Percentiles rank a stretch among this genome's conserved stretches.
Conservation (phyloP, 2,113 vertebrate genomes). For the Mus pahari region DNA sequence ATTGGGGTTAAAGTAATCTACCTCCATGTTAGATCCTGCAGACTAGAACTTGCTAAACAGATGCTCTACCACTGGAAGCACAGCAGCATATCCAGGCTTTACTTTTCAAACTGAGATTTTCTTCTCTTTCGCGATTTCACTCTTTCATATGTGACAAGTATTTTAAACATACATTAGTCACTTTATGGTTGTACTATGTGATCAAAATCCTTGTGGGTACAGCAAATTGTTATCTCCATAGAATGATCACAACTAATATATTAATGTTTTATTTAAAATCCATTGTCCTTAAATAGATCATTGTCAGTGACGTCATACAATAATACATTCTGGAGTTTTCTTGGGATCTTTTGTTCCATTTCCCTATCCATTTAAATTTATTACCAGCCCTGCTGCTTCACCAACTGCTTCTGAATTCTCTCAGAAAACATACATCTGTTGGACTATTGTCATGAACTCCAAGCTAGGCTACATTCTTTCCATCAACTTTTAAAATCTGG, state of each 20-base stretch:
- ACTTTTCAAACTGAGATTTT: not conserved
- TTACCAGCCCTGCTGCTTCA: not conserved
- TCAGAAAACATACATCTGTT: not conserved
- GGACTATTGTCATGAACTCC: not conserved
- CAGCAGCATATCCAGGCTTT: not conserved
- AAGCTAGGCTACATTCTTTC: not conserved
- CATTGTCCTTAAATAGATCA: not conserved
- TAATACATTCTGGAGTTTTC: not conserved
- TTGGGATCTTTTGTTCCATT: not conserved
- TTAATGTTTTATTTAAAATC: not conserved
- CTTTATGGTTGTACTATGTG: not conserved
- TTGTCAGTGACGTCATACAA: not conserved
- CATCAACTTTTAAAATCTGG: not conserved
- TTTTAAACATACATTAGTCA: not conserved
- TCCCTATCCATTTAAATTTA: not conserved
- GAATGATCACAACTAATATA: not conserved
- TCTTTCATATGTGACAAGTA: not conserved
- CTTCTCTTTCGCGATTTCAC: not conserved
- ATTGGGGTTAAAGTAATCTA: not conserved
- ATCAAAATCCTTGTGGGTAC: not conserved
- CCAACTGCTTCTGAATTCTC: no score
- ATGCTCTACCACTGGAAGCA: not conserved
- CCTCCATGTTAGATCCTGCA: no score
- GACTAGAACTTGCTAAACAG: not conserved
- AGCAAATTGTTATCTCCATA: not conserved